Percentiles rank a stretch among this genome's conserved stretches.
These are phyloP conservation scores for Dynastes grantii DNA, from an alignment of 2,888 invertebrate species.

Conservation along the genomic window DNA sequence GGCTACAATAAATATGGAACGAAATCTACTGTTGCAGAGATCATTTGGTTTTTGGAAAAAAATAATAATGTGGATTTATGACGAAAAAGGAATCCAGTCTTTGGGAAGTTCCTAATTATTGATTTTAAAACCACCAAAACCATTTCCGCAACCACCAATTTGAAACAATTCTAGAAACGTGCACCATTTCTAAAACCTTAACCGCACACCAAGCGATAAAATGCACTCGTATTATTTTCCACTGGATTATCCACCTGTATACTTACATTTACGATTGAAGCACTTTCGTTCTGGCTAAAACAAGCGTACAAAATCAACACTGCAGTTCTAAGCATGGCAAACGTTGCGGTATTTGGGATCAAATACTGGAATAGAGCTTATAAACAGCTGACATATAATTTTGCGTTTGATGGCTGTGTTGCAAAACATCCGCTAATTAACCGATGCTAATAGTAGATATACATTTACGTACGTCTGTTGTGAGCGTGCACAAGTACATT, in stretches of 20 bases:
- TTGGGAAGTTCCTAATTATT: too few species aligned
- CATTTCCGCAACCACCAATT: too few species aligned
- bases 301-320: conserved; percentile 17
- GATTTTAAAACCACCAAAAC: too few species aligned
- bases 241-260: background rate
- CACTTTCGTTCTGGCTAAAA: conserved; percentile 10
- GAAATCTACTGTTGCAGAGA: too few species aligned
- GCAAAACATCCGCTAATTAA: conserved; percentile 5
- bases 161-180: too few species aligned
- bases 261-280: conserved; percentile 40
- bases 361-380: background rate
- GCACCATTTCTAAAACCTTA: too few species aligned
- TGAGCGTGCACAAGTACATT: too few species aligned
- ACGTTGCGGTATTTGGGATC: background rate
- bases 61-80: too few species aligned
- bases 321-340: conserved; percentile 15
- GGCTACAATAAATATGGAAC: too few species aligned
- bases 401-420: background rate
- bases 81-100: too few species aligned
- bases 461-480: background rate
- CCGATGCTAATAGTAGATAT: background rate
- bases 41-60: too few species aligned
- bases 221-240: background rate
- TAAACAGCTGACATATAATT: background rate
- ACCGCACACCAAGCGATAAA: too few species aligned